These are phyloP conservation scores for Diploptera punctata DNA, from an alignment of 2,888 invertebrate genomes.

Conservation along the genomic window DNA sequence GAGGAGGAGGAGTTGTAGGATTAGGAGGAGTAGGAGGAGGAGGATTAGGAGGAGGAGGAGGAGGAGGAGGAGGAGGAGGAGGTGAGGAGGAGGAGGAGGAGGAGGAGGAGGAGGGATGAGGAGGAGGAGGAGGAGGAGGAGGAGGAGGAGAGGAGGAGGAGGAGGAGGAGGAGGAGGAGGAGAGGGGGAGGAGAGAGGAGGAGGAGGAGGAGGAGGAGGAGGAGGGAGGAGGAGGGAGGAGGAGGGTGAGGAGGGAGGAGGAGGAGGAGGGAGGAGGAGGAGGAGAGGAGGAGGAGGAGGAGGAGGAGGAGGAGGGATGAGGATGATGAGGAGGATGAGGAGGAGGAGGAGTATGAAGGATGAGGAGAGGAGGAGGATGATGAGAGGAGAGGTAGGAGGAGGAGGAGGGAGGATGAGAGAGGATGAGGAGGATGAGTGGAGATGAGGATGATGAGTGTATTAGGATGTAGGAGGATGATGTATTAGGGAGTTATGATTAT, in stretches of 20 bases:
- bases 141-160: no score
- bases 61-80: no score
- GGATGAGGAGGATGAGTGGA: not conserved
- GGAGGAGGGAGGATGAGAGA: not conserved
- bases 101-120: no score
- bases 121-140: no score
- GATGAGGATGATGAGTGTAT: no score
- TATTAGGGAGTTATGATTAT: no score
- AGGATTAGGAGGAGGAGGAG: no score
- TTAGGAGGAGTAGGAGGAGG: conserved; percentile 13
- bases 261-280: not conserved
- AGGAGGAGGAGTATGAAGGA: not conserved
- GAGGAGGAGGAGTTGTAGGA: not conserved
- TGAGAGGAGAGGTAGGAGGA: not conserved
- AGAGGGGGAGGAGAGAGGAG: conserved; percentile 13
- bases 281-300: not conserved
- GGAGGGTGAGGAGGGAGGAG: no score
- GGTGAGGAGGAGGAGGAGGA: no score
- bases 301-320: not conserved
- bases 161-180: conserved; percentile 26
- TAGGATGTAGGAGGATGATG: no score
- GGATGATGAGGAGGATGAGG: not conserved
- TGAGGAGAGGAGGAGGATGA: not conserved
- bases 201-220: not conserved
- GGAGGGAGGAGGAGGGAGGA: no score